Conservation (phyloP, 2,797 vertebrate species). For the Labeo calbasu region DNA sequence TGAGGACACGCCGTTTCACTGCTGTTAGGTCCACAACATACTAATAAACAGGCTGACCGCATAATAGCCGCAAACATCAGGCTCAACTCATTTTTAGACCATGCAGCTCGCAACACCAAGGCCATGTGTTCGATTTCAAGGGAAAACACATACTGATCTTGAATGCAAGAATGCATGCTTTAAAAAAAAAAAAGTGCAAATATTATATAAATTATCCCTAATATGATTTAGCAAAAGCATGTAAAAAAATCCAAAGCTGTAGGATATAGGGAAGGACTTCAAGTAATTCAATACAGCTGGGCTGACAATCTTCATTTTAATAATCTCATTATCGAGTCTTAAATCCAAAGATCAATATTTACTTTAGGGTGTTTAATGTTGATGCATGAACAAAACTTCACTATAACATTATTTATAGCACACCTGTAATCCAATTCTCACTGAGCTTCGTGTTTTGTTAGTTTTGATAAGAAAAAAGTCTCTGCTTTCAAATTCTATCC, state of each 20-base stretch:
- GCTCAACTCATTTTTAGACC: not conserved
- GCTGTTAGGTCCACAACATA: not conserved
- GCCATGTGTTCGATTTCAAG: not conserved
- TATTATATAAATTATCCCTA: not conserved
- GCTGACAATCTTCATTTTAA: not conserved
- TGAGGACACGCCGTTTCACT: slow-evolving; percentile 12
- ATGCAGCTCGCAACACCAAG: not conserved
- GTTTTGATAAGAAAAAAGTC: not conserved
- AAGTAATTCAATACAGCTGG: not conserved
- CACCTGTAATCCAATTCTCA: not conserved
- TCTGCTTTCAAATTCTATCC: not conserved
- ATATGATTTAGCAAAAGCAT: not conserved
- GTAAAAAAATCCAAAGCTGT: not conserved
- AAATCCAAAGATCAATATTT: not conserved
- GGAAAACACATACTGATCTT: not conserved
- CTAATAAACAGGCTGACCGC: slow-evolving; percentile 27
- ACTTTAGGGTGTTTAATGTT: not conserved
- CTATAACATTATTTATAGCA: not conserved
- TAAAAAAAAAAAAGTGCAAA: not conserved
- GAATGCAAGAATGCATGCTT: not conserved
- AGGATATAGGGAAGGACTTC: not conserved
- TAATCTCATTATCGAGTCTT: not conserved
- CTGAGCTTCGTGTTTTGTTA: not conserved
- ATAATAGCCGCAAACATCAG: slow-evolving; percentile 1
- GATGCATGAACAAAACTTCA: not conserved